Evolutionary conservation across 2,888 invertebrate genomes (phyloP).

Genomic region (Agelastica alni): DNA sequence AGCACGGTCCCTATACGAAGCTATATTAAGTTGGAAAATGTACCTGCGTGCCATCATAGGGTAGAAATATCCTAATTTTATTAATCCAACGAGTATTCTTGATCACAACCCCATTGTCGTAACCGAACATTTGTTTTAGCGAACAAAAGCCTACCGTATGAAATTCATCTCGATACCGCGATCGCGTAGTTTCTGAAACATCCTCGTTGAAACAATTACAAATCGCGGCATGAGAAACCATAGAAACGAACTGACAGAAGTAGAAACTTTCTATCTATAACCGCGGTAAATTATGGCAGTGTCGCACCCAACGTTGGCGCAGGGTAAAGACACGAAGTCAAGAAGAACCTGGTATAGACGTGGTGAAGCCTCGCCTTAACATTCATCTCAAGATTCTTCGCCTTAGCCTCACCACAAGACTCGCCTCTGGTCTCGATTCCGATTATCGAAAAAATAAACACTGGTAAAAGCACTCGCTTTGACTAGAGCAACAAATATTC

Average conservation of each 20-base stretch:
- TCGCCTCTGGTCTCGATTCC: too few relatives aligned
- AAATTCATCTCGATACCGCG: constrained; percentile 11
- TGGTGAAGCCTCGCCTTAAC: too few relatives aligned
- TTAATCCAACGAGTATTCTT: constrained; percentile 42
- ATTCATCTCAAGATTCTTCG: too few relatives aligned
- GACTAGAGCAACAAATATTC: too few relatives aligned
- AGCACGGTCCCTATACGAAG: neutral
- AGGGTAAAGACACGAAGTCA: too few relatives aligned
- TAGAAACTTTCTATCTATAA: constrained; percentile 32
- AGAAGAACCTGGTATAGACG: too few relatives aligned
- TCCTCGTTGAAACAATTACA: neutral
- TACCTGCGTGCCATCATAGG: constrained; percentile 39
- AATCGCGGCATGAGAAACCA: constrained; percentile 20
- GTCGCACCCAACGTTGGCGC: too few relatives aligned
- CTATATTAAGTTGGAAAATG: neutral
- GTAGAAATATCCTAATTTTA: constrained; percentile 44
- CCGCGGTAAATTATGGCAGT: constrained; percentile 18
- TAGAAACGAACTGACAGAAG: constrained; percentile 25
- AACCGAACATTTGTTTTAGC: constrained; percentile 30
- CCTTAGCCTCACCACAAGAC: too few relatives aligned
- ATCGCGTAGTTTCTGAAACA: neutral
- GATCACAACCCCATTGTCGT: constrained; percentile 24
- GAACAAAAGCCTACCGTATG: constrained; percentile 1
- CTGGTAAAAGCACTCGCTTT: too few relatives aligned
- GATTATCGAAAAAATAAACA: too few relatives aligned